A percentile compares a stretch with the other conserved stretches of the same genome.
These are phyloP conservation scores for Serilophus lunatus DNA, from an alignment of 2,113 vertebrate genomes.

Conservation along the genomic window DNA sequence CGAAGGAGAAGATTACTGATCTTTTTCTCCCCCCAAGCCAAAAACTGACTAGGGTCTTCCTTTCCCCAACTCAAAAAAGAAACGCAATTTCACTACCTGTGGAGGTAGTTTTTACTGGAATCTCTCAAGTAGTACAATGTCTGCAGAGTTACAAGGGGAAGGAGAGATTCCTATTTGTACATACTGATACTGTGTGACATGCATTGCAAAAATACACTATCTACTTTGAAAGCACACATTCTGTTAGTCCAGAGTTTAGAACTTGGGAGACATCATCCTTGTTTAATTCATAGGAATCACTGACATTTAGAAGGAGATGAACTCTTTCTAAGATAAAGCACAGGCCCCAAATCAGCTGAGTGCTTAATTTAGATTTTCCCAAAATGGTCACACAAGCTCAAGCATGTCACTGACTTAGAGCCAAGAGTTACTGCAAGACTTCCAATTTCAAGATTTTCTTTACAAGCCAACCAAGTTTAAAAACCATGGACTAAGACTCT, in stretches of 20 bases:
- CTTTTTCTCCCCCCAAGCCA: not conserved
- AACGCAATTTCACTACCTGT: not conserved
- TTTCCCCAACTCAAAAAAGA: conserved; percentile 13
- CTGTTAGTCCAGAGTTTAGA: conserved; percentile 36
- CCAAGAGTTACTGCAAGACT: not conserved
- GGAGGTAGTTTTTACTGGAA: not conserved
- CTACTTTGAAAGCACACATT: conserved; percentile 3
- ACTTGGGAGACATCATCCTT: not conserved
- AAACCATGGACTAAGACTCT: conserved; percentile 24
- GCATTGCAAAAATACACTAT: conserved; percentile 28
- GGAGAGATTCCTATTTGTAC: conserved; percentile 19
- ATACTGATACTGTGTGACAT: not conserved
- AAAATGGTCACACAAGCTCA: not conserved
- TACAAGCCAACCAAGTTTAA: not conserved
- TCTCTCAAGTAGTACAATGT: not conserved
- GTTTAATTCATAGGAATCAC: not conserved
- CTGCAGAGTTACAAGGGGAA: not conserved
- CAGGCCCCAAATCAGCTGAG: not conserved
- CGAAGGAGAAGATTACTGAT: conserved; percentile 15
- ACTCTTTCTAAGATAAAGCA: not conserved
- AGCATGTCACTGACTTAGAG: not conserved
- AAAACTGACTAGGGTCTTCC: not conserved
- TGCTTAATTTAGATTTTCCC: not conserved
- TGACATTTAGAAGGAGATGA: not conserved
- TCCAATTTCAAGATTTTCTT: not conserved